Conservation (phyloP, 2,888 invertebrate species). For the Poecilobothrus nobilitatus region DNA sequence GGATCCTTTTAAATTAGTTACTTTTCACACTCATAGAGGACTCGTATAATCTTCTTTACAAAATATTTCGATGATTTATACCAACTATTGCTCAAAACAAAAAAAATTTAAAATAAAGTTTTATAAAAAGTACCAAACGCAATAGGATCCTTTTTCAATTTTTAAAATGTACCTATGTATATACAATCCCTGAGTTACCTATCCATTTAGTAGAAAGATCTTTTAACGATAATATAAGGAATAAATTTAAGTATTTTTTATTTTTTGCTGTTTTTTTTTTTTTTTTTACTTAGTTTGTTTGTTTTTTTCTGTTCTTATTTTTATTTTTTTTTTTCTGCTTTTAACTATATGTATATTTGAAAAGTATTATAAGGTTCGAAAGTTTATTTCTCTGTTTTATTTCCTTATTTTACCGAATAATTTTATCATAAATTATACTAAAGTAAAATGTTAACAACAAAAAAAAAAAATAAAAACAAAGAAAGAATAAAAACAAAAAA, state of each 20-base stretch:
- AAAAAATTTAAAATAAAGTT: no score
- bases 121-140: no score
- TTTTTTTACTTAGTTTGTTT: not conserved
- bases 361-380: slow-evolving; percentile 6
- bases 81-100: no score
- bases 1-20: no score
- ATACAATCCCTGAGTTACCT: no score
- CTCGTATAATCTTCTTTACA: no score
- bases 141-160: no score
- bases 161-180: no score
- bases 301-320: not conserved
- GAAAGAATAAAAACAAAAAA: no score
- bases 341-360: not conserved
- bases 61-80: no score
- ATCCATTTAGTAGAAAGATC: not conserved
- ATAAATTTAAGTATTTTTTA: not conserved
- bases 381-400: not conserved
- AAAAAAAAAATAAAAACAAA: no score
- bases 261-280: not conserved
- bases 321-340: not conserved
- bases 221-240: not conserved
- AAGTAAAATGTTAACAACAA: not conserved
- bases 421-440: slow-evolving; percentile 4
- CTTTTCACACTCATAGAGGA: no score
- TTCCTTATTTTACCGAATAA: slow-evolving; percentile 6